A percentile compares a stretch with the other conserved stretches of the same genome.
These are phyloP conservation scores for Noctua fimbriata DNA, from an alignment of 2,888 invertebrate species.

Conservation along the genomic window DNA sequence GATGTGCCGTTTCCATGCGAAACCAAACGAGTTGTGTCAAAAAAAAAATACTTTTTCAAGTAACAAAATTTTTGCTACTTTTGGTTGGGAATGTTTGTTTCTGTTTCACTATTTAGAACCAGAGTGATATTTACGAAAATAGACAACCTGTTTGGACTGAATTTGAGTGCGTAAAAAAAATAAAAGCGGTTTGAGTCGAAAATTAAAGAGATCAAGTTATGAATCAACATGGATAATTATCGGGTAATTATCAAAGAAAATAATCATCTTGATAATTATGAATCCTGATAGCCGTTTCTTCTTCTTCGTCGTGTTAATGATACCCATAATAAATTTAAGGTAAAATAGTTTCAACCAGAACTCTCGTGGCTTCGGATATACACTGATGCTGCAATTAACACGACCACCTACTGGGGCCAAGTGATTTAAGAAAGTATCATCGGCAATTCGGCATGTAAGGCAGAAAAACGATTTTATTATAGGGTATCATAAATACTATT, in stretches of 20 bases:
- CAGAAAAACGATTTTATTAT: not conserved
- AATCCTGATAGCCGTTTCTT: not conserved
- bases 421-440: slow-evolving; percentile 12
- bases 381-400: slow-evolving; percentile 1
- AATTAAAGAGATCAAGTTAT: not conserved
- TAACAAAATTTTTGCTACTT: not conserved
- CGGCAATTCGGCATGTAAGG: not conserved
- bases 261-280: not conserved
- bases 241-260: not conserved
- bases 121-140: not conserved
- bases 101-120: not conserved
- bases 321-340: not conserved
- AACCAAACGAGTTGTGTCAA: no score
- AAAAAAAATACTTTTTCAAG: no score
- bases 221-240: not conserved
- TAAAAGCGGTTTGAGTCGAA: not conserved
- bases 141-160: not conserved
- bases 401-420: not conserved
- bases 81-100: not conserved
- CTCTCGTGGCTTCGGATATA: not conserved
- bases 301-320: not conserved
- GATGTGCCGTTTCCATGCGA: no score
- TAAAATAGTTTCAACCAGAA: not conserved
- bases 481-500: not conserved
- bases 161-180: not conserved